phyloP scores from a whole-genome alignment of 2,888 invertebrate genomes.

The Drosophila rellima region DNA sequence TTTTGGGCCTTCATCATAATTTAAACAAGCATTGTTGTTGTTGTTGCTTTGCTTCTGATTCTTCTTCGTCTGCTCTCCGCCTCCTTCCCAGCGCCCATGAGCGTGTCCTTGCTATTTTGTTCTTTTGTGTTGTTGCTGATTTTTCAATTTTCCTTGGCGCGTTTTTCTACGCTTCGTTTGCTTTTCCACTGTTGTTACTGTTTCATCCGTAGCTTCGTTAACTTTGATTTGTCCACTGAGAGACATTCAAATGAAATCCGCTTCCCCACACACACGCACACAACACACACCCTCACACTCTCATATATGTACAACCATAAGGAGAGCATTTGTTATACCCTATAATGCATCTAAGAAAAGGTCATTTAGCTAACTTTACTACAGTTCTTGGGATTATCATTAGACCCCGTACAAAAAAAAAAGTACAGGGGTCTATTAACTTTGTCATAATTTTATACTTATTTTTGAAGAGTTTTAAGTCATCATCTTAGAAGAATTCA shows the following conservation, averaged over 20 bases:
- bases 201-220: conserved; percentile 56
- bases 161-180: conserved; percentile 35
- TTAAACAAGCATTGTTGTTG: conserved; percentile 15
- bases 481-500: too few species aligned
- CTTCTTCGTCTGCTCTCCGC: too few species aligned
- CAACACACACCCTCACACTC: conserved; percentile 11
- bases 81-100: neutral
- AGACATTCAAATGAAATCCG: conserved; percentile 75
- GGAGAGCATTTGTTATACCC: conserved; percentile 17
- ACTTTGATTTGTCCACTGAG: conserved; percentile 80
- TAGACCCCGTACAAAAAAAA: too few species aligned
- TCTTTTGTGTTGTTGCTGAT: conserved; percentile 34
- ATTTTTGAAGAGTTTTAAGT: too few species aligned
- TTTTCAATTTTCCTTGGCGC: conserved; percentile 42
- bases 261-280: conserved; percentile 20
- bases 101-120: conserved; percentile 22
- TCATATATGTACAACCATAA: conserved; percentile 1
- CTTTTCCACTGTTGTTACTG: conserved; percentile 6
- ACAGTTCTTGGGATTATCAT: neutral
- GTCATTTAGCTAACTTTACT: neutral
- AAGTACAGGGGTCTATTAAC: too few species aligned
- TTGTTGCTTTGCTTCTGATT: neutral
- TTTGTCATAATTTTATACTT: too few species aligned
- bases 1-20: conserved; percentile 30
- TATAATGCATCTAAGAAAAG: neutral